A percentile compares a stretch with the other conserved stretches of the same genome.
These are phyloP conservation scores for Trididemnum nubilum DNA, from an alignment of 23 tunicate species.

Conservation along the genomic window DNA sequence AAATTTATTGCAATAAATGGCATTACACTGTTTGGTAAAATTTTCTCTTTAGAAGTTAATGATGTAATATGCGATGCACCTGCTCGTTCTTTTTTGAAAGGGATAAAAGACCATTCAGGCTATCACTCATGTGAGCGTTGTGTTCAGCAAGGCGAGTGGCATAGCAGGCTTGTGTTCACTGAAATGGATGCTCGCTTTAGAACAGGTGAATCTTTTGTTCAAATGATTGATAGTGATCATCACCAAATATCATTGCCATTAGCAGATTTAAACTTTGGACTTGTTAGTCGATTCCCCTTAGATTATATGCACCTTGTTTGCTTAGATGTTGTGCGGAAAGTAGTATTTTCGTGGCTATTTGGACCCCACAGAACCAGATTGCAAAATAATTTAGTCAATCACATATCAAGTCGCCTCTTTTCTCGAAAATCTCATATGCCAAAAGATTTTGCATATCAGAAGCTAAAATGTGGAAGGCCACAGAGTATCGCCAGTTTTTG, in stretches of 20 bases:
- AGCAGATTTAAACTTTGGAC: constrained; percentile 26
- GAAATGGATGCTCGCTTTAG: neutral
- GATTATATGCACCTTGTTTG: constrained; percentile 61
- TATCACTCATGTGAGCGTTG: constrained; percentile 52
- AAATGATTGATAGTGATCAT: constrained; percentile 30
- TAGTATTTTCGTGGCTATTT: constrained; percentile 35
- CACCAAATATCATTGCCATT: constrained; percentile 32
- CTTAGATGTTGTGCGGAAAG: constrained; percentile 40
- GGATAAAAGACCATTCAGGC: constrained; percentile 44
- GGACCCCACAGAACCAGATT: constrained; percentile 31
- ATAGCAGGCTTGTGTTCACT: constrained; percentile 18
- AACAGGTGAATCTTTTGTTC: constrained; percentile 28
- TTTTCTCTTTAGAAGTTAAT: neutral
- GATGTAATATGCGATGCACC: constrained; percentile 56
- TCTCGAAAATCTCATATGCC: constrained; percentile 14
- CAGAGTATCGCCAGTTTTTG: constrained; percentile 51
- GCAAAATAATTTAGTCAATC: neutral
- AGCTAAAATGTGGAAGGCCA: constrained; percentile 52
- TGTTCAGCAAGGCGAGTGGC: constrained; percentile 42
- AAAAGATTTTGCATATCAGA: constrained; percentile 33
- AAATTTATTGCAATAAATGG: constrained; percentile 31
- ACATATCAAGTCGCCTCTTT: neutral
- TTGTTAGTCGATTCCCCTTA: constrained; percentile 32
- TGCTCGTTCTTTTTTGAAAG: constrained; percentile 51
- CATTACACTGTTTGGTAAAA: neutral